Evolutionary conservation across 2,113 vertebrate genomes (phyloP), one percentile per base, ranked within the genome.

Genomic region (Xerus inauris): DNA sequence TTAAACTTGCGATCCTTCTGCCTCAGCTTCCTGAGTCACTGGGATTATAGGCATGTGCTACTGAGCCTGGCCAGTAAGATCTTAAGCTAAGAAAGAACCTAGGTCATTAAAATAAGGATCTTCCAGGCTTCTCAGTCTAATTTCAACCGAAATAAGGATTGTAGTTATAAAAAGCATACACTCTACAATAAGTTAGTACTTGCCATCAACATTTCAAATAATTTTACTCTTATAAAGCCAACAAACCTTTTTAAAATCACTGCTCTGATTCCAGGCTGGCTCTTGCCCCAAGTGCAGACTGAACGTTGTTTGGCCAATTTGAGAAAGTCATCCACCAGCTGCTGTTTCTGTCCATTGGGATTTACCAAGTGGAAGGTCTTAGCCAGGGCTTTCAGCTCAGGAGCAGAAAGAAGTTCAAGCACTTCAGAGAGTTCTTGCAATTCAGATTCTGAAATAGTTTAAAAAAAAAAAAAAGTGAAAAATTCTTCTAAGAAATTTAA

Each of bases 241-340:
- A 22, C 47, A 30, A 91, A 99, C 99, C 99, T 99, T 98, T 99
- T 99, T 10, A 99, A 98, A 94, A 99, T 99, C 87, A 99, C 98
- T 6, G 98, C 93, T 17, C 98, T 97, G 5, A 99, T 89, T 85
- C 98, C 98, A 94, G 98, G 98, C 49, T 98, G 98, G 82, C 96
- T 97, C 47, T 96, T 97, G 80, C 91, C 94, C 90, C 96, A 79
- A 6, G 98, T 98, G 98, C 99, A 99, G 90, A 99, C 65, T 0
- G 99, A 99, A 72, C 99, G 99, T 71, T 99, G 99, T 40, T 97
- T 99, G 97, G 99, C 99, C 95, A 99, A 90, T 11, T 95, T 98
- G 64, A 99, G 98, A 59, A 99, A 98, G 8, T 98, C 98, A 0
- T 99, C 98, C 45, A 99, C 96, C 35, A 99, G 98, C 96, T 99